Conservation (phyloP, 2,797 vertebrate genomes). For the Margarornis squamiger region DNA sequence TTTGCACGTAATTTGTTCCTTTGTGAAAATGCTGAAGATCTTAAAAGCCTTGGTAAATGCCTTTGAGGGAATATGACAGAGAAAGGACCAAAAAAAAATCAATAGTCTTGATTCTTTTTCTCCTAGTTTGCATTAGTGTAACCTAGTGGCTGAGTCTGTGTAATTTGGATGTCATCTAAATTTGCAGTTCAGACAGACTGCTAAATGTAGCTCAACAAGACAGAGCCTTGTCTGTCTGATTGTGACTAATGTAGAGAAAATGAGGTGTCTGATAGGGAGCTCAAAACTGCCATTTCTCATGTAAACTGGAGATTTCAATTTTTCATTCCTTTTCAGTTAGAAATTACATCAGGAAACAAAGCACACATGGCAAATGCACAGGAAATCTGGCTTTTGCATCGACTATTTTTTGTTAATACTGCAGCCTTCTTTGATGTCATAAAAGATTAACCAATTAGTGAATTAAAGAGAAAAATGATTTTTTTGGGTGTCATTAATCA, state of each 20-base stretch:
- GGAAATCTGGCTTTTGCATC: conserved; percentile 57
- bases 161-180: conserved; percentile 66
- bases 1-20: conserved; percentile 58
- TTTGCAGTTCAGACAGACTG: conserved; percentile 40
- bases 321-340: conserved; percentile 58
- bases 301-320: conserved; percentile 66
- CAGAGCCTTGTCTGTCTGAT: conserved; percentile 54
- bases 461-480: conserved; percentile 58
- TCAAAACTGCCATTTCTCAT: conserved; percentile 57
- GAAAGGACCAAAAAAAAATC: conserved; percentile 43
- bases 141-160: conserved; percentile 27
- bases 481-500: conserved; percentile 62
- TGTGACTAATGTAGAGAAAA: conserved; percentile 68
- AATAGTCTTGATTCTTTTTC: conserved; percentile 47
- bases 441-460: conserved; percentile 62
- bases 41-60: conserved; percentile 59
- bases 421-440: conserved; percentile 55
- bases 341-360: conserved; percentile 66
- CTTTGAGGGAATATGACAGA: conserved; percentile 52
- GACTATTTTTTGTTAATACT: conserved; percentile 27
- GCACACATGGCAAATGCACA: conserved; percentile 41
- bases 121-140: conserved; percentile 47
- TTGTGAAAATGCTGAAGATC: conserved; percentile 43
- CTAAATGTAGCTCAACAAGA: conserved; percentile 64
- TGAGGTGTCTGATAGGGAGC: conserved; percentile 49